Percentiles rank a stretch among this genome's conserved stretches.
Conservation (phyloP, 2,113 vertebrate genomes). For the Urocolius indicus region DNA sequence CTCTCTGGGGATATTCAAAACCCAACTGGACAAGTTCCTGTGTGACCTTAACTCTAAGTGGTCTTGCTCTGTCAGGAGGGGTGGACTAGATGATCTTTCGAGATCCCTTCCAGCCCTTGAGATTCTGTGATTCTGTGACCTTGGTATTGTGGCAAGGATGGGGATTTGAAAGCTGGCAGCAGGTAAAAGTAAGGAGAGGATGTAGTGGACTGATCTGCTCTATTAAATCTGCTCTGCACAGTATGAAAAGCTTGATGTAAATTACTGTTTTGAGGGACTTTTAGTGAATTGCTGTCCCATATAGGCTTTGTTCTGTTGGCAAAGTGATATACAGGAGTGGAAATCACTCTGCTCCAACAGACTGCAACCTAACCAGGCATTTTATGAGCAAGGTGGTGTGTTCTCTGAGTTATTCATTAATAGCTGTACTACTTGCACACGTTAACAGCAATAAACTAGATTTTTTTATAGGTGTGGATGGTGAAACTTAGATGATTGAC, state of each 20-base stretch:
- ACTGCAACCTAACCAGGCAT: background rate
- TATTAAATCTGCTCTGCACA: background rate
- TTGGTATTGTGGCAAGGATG: rapidly evolving
- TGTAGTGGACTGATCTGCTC: background rate
- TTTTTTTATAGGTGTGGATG: background rate
- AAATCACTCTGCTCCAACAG: background rate
- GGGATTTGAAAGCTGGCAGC: background rate
- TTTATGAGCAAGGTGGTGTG: background rate
- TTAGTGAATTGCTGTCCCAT: background rate
- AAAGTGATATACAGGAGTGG: background rate
- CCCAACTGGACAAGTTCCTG: no score
- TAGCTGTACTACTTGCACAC: rapidly evolving
- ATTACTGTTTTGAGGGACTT: background rate
- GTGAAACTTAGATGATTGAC: background rate
- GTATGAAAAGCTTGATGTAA: background rate
- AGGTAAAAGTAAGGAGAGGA: background rate
- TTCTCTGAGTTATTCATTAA: background rate
- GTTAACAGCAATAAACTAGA: background rate
- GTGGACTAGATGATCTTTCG: no score
- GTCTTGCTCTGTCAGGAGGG: no score
- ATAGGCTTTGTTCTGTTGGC: background rate
- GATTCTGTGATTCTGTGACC: no score
- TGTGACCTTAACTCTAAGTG: no score
- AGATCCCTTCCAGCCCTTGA: no score
- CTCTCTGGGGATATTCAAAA: no score